Evolutionary conservation across 2,113 vertebrate genomes (phyloP), one percentile per base, ranked within the genome.

Genomic region (Mesocricetus auratus): DNA sequence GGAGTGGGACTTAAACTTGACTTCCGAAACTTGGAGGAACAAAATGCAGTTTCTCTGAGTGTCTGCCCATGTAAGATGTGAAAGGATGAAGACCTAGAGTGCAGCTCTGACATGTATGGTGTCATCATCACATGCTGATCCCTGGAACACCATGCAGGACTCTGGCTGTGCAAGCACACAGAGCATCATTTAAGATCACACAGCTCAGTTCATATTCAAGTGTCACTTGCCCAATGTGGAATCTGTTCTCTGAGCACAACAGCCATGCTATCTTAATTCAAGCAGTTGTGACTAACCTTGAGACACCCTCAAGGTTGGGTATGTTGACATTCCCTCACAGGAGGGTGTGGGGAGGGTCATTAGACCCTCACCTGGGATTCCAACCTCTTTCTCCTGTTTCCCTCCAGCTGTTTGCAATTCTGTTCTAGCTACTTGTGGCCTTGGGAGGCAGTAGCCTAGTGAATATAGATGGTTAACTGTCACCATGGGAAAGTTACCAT

Each of bases 61-160:
- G 78, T 88, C 89, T 92, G 79, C 29, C 64, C 56, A 90, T 33
- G 39, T 21, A 36, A 13, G 74, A 15, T 9, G n/a, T 73, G 85
- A 93, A 92, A 88, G 75, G 64, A 90, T 64, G 82, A 78, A 93
- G 89, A 79, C 24, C 24, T 5, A 88, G 69, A 82, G 7, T 6
- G 21, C 50, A 92, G 56, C 8, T n/a, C 62, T 39, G 33, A 87
- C 47, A 66, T 77, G 78, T 89, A 71, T 8, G 74, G 79, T 42
- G 16, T 85, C 77, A 56, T 74, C 13, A 16, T 74, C 47, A 69
- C 3, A 69, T 7, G 68, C 68, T 60, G 36, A 33, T 89, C n/a
- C 36, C 68, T 88, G 1, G 29, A 36, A 45, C 3, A 39, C 81
- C 17, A 33, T 73, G 45, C 22, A 33, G n/a, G 31, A 22, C 39